phyloP scores from a whole-genome alignment of 2,888 invertebrate species.

The Drosophila nr. perissopoda region DNA sequence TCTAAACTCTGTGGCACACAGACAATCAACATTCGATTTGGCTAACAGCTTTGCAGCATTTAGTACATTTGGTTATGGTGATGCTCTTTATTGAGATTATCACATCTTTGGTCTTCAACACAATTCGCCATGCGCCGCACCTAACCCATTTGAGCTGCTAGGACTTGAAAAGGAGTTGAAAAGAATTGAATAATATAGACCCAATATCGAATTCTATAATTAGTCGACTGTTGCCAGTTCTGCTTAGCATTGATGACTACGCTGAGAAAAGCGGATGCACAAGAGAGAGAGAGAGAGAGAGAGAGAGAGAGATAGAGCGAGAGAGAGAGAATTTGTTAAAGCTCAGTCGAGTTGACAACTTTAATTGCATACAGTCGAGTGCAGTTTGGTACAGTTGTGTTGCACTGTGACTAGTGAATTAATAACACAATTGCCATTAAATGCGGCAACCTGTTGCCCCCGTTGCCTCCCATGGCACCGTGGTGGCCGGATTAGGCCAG shows the following conservation, averaged over 20 bases:
- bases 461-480: not conserved
- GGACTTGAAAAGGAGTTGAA: not conserved
- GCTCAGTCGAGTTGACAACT: conserved; percentile 9
- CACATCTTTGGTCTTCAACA: conserved; percentile 12
- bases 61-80: conserved; percentile 7
- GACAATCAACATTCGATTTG: conserved; percentile 28
- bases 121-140: not conserved
- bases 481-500: conserved; percentile 9
- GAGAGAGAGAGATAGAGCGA: not conserved
- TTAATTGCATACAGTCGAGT: conserved; percentile 2
- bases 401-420: conserved; percentile 45
- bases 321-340: not conserved
- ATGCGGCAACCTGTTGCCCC: not conserved
- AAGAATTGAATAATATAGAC: conserved; percentile 26
- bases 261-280: not conserved
- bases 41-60: conserved; percentile 31
- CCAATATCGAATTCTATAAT: not conserved
- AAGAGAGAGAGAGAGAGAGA: not conserved
- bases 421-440: conserved; percentile 21
- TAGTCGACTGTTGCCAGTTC: not conserved
- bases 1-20: not conserved
- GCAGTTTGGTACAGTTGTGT: conserved; percentile 29
- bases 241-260: not conserved
- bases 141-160: not conserved
- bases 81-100: conserved; percentile 25